Conservation (phyloP, 1,140 invertebrate genomes). For the Zaprionus nigranus region DNA sequence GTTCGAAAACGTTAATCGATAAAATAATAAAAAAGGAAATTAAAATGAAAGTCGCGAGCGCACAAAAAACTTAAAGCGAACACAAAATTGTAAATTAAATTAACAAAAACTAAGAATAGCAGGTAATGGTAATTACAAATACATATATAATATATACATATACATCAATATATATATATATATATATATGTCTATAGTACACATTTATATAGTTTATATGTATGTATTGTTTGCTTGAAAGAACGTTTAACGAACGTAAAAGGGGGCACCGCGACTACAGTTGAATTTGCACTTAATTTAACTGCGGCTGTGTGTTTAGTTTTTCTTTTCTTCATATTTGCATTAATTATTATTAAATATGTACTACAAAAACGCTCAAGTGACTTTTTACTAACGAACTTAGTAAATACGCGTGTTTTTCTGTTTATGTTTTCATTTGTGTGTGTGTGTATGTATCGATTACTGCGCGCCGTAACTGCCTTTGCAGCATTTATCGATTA, state of each 20-base stretch:
- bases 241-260: slow-evolving; percentile 53
- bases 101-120: slow-evolving; percentile 76
- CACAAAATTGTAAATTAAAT: slow-evolving; percentile 75
- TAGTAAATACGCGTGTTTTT: slow-evolving; percentile 54
- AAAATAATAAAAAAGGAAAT: slow-evolving; percentile 10
- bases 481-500: slow-evolving; percentile 53
- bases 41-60: slow-evolving; percentile 50
- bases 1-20: slow-evolving; percentile 13
- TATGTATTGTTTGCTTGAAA: slow-evolving; percentile 24
- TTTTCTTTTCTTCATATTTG: slow-evolving; percentile 29
- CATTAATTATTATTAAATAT: slow-evolving; percentile 70
- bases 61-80: slow-evolving; percentile 65
- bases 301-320: slow-evolving; percentile 34
- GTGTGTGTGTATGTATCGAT: slow-evolving; percentile 15
- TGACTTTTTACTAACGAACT: slow-evolving; percentile 72
- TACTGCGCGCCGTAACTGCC: slow-evolving; percentile 42
- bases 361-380: slow-evolving; percentile 76
- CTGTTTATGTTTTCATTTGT: slow-evolving; percentile 5
- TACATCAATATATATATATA: slow-evolving; percentile 20
- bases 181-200: slow-evolving; percentile 14
- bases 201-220: slow-evolving; percentile 9
- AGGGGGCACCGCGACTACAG: slow-evolving; percentile 31
- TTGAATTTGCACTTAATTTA: slow-evolving; percentile 41
- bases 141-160: slow-evolving; percentile 43
- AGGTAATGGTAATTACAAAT: slow-evolving; percentile 60